Evolutionary conservation across 2,113 vertebrate genomes (phyloP).

Genomic region (Callipepla squamata): DNA sequence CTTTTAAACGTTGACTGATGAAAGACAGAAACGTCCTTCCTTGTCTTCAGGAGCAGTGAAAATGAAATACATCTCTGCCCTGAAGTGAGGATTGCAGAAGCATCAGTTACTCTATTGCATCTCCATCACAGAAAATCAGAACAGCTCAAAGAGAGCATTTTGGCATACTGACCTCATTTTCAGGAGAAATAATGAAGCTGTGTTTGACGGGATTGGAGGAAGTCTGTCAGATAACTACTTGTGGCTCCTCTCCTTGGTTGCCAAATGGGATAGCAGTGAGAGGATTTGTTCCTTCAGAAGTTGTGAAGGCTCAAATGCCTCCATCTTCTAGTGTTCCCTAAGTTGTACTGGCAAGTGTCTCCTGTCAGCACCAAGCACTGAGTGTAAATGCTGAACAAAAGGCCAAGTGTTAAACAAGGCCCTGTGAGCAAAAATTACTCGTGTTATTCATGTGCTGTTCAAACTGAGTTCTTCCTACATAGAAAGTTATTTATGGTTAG

Average conservation of each 20-base stretch:
- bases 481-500: slow-evolving; percentile 33
- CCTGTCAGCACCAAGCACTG: neutral
- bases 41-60: neutral
- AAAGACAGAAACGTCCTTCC: neutral
- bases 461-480: neutral
- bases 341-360: neutral
- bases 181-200: neutral
- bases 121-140: neutral
- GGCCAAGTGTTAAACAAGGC: neutral
- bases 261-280: neutral
- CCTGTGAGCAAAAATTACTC: neutral
- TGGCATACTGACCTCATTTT: neutral
- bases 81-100: neutral
- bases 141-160: neutral
- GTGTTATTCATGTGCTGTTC: neutral
- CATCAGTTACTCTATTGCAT: neutral
- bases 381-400: neutral
- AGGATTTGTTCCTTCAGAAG: neutral
- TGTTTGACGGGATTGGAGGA: neutral
- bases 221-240: neutral
- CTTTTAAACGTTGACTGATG: neutral
- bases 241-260: neutral
- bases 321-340: neutral
- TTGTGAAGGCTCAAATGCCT: neutral
- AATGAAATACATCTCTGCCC: neutral